These are phyloP conservation scores for Dendrolimus houi DNA, from an alignment of 2,888 invertebrate species.

Conservation along the genomic window DNA sequence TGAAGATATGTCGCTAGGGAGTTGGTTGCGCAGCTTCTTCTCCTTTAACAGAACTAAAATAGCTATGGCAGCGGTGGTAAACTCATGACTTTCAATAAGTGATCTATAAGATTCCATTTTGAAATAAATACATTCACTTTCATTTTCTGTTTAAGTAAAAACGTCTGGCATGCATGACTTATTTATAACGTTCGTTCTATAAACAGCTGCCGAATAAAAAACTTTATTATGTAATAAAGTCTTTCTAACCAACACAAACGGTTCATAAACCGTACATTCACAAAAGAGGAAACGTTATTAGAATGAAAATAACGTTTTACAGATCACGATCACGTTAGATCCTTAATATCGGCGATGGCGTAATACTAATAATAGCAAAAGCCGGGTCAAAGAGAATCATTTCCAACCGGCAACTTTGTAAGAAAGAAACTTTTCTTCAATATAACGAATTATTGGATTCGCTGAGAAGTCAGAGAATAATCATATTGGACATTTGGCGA, in stretches of 20 bases:
- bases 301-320: slow-evolving; percentile 18
- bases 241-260: slow-evolving; percentile 4
- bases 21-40: too few species aligned
- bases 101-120: too few species aligned
- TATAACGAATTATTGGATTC: slow-evolving; percentile 69
- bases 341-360: slow-evolving; percentile 40
- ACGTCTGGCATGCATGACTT: too few species aligned
- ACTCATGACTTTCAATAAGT: too few species aligned
- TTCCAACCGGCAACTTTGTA: slow-evolving; percentile 46
- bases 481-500: slow-evolving; percentile 44
- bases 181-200: too few species aligned
- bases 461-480: slow-evolving; percentile 42
- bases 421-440: slow-evolving; percentile 57
- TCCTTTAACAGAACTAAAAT: too few species aligned
- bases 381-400: slow-evolving; percentile 60
- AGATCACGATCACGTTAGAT: slow-evolving; percentile 8
- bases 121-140: too few species aligned
- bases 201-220: neutral
- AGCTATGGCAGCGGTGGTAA: too few species aligned
- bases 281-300: slow-evolving; percentile 14
- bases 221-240: neutral
- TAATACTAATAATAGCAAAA: slow-evolving; percentile 53
- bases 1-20: too few species aligned
- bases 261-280: slow-evolving; percentile 12
- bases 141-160: too few species aligned